Evolutionary conservation across 2,797 vertebrate genomes (phyloP).

Genomic region (Eremophila alpestris): DNA sequence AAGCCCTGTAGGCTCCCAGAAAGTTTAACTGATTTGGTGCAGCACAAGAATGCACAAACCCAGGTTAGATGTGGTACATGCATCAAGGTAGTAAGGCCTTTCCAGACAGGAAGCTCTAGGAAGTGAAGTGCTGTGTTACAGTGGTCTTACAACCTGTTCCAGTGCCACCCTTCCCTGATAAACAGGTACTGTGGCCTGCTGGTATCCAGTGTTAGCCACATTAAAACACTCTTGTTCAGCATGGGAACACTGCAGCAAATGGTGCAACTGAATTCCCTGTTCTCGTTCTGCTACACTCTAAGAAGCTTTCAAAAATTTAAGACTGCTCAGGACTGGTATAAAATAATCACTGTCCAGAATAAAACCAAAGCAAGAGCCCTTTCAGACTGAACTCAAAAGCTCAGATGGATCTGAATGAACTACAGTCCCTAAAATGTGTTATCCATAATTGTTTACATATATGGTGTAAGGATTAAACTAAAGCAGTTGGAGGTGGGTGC

Average conservation of each 20-base stretch:
- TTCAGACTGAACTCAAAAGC: neutral
- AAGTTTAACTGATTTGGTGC: neutral
- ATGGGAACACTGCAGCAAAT: fast-evolving
- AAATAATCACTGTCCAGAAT: neutral
- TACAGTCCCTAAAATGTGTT: neutral
- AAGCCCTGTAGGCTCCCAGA: neutral
- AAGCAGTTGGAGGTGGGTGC: neutral
- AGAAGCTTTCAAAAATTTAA: neutral
- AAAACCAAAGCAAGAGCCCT: neutral
- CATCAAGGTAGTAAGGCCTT: neutral
- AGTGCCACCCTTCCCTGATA: neutral
- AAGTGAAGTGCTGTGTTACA: neutral
- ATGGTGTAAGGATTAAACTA: neutral
- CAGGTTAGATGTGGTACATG: neutral
- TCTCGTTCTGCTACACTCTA: neutral
- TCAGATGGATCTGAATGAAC: neutral
- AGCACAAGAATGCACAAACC: neutral
- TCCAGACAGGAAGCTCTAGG: neutral
- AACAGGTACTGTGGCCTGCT: fast-evolving
- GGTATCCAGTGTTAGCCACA: neutral
- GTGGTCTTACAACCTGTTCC: neutral
- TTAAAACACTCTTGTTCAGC: neutral
- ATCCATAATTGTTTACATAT: neutral
- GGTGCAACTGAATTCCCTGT: fast-evolving
- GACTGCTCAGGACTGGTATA: neutral